Evolutionary conservation across 2,797 vertebrate species (phyloP).

Genomic region (Cyclopterus lumpus): DNA sequence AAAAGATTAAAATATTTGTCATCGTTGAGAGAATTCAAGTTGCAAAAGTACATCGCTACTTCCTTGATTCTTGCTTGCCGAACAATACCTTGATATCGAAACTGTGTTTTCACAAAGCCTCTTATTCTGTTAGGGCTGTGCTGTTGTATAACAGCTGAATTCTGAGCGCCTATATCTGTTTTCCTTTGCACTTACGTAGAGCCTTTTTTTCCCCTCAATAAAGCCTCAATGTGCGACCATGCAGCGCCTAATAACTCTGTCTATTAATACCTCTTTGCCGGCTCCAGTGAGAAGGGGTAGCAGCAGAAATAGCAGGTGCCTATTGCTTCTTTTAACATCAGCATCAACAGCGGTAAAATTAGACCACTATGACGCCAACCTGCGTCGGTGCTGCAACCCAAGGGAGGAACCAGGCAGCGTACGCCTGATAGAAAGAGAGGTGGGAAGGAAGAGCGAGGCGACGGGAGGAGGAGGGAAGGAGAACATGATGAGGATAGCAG

Average conservation of each 20-base stretch:
- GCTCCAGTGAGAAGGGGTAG: conserved; percentile 78
- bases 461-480: conserved; percentile 43
- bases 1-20: not conserved
- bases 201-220: conserved; percentile 32
- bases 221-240: conserved; percentile 73
- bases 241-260: conserved; percentile 81
- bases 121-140: conserved; percentile 36
- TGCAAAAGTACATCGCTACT: not conserved
- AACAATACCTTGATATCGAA: conserved; percentile 1
- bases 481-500: conserved; percentile 52
- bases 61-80: not conserved
- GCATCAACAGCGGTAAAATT: conserved; percentile 96
- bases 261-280: conserved; percentile 86
- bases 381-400: conserved; percentile 92
- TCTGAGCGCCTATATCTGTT: conserved; percentile 50
- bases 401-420: conserved; percentile 84
- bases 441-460: conserved; percentile 34
- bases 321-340: conserved; percentile 93
- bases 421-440: conserved; percentile 60
- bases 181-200: conserved; percentile 51
- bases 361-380: conserved; percentile 93
- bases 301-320: conserved; percentile 94
- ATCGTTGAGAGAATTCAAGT: not conserved
- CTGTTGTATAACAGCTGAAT: conserved; percentile 63
- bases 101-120: not conserved